These are phyloP conservation scores for Karalla daura DNA, from an alignment of 2,797 vertebrate genomes.

Conservation along the genomic window DNA sequence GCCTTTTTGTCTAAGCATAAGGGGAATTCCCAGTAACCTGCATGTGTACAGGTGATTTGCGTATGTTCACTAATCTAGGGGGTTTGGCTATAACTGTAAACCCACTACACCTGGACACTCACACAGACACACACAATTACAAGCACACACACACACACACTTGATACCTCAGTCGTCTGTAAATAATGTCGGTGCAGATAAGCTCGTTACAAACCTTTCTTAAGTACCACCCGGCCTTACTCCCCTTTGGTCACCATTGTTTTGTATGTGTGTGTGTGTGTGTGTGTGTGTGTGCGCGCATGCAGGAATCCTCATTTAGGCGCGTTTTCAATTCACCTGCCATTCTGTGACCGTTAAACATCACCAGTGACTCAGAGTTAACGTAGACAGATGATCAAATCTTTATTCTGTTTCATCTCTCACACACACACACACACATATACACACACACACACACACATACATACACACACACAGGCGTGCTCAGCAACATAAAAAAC, in stretches of 20 bases:
- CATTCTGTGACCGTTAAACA: constrained; percentile 49
- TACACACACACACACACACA: constrained; percentile 1
- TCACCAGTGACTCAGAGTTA: constrained; percentile 4
- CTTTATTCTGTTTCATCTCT: background rate
- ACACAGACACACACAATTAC: constrained; percentile 12
- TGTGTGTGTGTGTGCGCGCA: background rate
- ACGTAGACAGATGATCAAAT: constrained; percentile 27
- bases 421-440: constrained; percentile 1
- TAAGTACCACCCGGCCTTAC: constrained; percentile 3
- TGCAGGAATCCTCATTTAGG: constrained; percentile 10
- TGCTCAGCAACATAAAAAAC: background rate
- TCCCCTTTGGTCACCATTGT: constrained; percentile 36
- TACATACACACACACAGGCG: background rate
- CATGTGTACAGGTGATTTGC: constrained; percentile 79
- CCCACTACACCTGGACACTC: constrained; percentile 78
- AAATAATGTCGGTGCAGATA: constrained; percentile 42
- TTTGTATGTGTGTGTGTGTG: background rate
- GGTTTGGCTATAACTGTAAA: constrained; percentile 83
- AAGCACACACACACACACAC: constrained; percentile 6
- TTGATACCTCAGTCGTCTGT: constrained; percentile 33
- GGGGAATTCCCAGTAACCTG: constrained; percentile 73
- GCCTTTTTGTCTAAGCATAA: constrained; percentile 28
- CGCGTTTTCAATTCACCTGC: constrained; percentile 56
- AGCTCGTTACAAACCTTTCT: constrained; percentile 5
- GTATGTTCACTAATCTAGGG: constrained; percentile 72